phyloP scores from a whole-genome alignment of 35 echinoderm and acorn worm species.

The Ophiothrix spiculata region DNA sequence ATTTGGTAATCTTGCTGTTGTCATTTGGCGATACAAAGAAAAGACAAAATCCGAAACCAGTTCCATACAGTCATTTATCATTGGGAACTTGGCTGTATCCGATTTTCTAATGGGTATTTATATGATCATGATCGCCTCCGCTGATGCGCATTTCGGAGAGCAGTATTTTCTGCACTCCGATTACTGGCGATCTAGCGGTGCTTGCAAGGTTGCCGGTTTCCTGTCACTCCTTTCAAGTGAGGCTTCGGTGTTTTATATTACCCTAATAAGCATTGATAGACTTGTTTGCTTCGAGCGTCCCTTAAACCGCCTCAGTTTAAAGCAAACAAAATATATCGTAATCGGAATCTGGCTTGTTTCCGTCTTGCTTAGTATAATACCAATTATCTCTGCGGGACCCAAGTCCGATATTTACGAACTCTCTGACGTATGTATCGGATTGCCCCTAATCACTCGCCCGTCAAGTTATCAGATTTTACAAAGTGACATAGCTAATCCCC shows the following conservation, averaged over 20 bases:
- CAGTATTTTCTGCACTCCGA: neutral
- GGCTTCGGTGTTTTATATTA: constrained; percentile 25
- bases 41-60: neutral
- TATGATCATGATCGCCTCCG: constrained; percentile 26
- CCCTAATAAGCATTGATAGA: constrained; percentile 26
- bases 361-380: constrained; percentile 11
- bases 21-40: constrained; percentile 8
- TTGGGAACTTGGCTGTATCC: constrained; percentile 15
- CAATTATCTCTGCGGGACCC: neutral
- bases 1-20: constrained; percentile 43
- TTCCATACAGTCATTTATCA: neutral
- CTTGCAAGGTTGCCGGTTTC: constrained; percentile 32
- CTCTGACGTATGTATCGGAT: too few species aligned
- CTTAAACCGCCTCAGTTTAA: constrained; percentile 9
- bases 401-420: neutral
- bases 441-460: constrained; percentile 15
- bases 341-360: constrained; percentile 23
- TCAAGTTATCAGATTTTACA: neutral
- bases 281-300: constrained; percentile 18
- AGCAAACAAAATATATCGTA: neutral
- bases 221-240: constrained; percentile 29
- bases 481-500: too few species aligned
- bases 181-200: neutral
- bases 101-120: constrained; percentile 46
- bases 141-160: constrained; percentile 12